Evolutionary conservation across 1,140 invertebrate genomes (phyloP).

Genomic region (Hetaerina americana): DNA sequence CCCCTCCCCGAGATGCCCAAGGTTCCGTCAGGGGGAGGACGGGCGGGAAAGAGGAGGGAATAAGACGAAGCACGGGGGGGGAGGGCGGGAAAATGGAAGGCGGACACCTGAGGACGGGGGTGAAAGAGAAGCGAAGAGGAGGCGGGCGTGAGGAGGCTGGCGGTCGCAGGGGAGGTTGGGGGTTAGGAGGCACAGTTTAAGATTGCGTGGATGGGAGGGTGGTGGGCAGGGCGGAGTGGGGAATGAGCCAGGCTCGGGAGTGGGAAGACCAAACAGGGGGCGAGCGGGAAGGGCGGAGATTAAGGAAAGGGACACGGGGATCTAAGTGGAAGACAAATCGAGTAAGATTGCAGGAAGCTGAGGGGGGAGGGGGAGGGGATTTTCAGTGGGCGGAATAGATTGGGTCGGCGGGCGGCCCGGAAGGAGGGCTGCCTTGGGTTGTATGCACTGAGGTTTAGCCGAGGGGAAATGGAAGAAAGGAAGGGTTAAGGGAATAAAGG

Average conservation of each 20-base stretch:
- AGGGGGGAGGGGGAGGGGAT: neutral
- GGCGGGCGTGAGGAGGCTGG: too few relatives aligned
- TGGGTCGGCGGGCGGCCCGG: neutral
- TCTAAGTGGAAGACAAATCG: neutral
- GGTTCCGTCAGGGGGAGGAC: too few relatives aligned
- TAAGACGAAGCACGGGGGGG: neutral
- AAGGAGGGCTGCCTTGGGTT: too few relatives aligned
- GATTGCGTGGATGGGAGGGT: too few relatives aligned
- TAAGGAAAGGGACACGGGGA: neutral
- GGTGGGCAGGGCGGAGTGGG: too few relatives aligned
- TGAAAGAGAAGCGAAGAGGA: too few relatives aligned
- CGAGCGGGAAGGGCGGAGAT: neutral
- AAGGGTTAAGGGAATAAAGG: neutral
- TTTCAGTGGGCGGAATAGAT: neutral
- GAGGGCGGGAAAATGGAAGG: neutral
- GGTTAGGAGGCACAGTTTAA: too few relatives aligned
- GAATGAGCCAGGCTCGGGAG: too few relatives aligned
- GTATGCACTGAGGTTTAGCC: too few relatives aligned
- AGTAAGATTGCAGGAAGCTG: neutral
- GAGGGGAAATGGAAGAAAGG: too few relatives aligned
- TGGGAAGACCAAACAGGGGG: too few relatives aligned
- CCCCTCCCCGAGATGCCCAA: neutral
- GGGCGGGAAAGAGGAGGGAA: neutral
- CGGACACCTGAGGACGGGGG: neutral
- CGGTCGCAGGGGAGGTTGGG: too few relatives aligned